Evolutionary conservation across 2,888 invertebrate species (phyloP).

Genomic region (Eudasyphora cyanicolor): DNA sequence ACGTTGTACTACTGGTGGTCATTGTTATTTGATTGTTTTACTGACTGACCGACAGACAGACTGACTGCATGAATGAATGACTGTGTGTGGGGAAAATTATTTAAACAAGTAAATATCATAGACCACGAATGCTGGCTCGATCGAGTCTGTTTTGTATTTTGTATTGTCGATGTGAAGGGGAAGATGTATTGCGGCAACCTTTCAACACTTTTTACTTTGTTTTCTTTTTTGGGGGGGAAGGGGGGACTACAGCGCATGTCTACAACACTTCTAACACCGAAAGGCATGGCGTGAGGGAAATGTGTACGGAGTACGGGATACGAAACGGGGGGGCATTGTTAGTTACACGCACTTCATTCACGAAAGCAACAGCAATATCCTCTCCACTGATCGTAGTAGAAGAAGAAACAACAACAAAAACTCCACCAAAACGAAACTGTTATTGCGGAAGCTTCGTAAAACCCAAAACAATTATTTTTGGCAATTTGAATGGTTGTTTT

Average conservation of each 20-base stretch:
- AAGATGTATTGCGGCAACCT: neutral
- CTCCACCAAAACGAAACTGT: conserved; percentile 37
- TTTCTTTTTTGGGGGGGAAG: conserved; percentile 3
- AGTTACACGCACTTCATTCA: conserved; percentile 27
- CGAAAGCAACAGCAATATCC: conserved; percentile 25
- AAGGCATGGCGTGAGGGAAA: neutral
- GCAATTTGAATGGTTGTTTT: neutral
- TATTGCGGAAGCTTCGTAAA: conserved; percentile 59
- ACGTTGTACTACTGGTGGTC: neutral
- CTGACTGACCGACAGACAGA: neutral
- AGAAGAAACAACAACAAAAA: conserved; percentile 10
- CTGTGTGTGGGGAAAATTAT: too few relatives aligned
- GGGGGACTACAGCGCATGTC: neutral
- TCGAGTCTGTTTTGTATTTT: too few relatives aligned
- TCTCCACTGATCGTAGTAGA: neutral
- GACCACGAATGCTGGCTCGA: too few relatives aligned
- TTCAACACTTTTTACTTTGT: neutral
- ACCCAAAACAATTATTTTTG: conserved; percentile 5
- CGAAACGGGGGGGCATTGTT: too few relatives aligned
- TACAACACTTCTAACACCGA: neutral
- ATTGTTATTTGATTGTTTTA: neutral
- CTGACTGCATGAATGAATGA: neutral
- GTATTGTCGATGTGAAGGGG: too few relatives aligned
- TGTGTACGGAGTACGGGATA: neutral
- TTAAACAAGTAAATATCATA: too few relatives aligned